These are phyloP conservation scores for Trichechus manatus DNA, from an alignment of 2,113 vertebrate genomes.

Conservation along the genomic window DNA sequence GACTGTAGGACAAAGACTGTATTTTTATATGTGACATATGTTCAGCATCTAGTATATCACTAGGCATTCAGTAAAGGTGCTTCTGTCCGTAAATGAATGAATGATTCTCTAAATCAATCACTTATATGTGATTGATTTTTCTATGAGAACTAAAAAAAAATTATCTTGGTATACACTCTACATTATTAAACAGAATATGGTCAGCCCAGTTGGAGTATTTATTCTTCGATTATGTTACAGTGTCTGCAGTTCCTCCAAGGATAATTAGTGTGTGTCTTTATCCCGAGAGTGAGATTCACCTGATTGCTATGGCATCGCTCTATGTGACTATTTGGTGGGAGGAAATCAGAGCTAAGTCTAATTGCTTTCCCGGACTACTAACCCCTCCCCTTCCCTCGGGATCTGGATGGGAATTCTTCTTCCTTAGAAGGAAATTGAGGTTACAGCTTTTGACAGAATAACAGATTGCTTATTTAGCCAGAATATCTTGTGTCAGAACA, in stretches of 20 bases:
- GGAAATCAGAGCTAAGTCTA: conserved; percentile 25
- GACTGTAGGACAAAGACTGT: not conserved
- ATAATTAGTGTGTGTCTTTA: conserved; percentile 47
- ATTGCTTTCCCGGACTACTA: not conserved
- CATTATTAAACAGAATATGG: not conserved
- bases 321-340: not conserved
- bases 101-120: not conserved
- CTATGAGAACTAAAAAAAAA: conserved; percentile 16
- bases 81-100: not conserved
- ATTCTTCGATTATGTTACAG: not conserved
- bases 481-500: not conserved
- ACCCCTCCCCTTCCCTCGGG: not conserved
- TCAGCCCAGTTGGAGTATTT: not conserved
- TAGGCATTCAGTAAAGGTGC: not conserved
- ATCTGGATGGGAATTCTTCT: not conserved
- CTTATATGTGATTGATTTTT: not conserved
- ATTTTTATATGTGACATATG: not conserved
- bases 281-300: not conserved
- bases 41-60: not conserved
- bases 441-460: conserved; percentile 23
- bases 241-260: conserved; percentile 1
- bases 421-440: not conserved
- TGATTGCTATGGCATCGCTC: not conserved
- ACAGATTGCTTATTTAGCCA: conserved; percentile 8
- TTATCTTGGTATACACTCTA: not conserved